Evolutionary conservation across 35 echinoderm and acorn worm genomes (phyloP).

Genomic region (Apostichopus parvimensis): DNA sequence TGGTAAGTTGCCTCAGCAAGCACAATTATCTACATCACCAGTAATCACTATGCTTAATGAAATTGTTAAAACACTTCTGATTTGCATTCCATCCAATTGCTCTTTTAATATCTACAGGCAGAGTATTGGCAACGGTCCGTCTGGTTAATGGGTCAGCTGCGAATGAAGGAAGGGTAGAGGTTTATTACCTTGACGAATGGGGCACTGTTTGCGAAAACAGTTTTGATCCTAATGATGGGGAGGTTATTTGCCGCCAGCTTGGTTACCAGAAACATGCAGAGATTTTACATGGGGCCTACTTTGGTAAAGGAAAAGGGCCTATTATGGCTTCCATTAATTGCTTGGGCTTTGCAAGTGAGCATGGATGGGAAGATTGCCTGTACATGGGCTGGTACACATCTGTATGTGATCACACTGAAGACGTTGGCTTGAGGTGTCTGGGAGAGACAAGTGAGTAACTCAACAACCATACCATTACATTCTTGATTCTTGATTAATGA

Average conservation of each 20-base stretch:
- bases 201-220: not conserved
- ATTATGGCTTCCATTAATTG: not conserved
- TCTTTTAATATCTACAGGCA: not conserved
- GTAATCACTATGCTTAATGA: not conserved
- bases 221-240: not conserved
- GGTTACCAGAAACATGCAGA: not conserved
- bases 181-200: not conserved
- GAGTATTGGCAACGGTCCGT: not conserved
- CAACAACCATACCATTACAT: not conserved
- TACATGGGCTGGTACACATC: not conserved
- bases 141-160: not conserved
- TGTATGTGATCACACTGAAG: not conserved
- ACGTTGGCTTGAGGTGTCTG: not conserved
- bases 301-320: not conserved
- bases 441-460: not conserved
- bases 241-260: slow-evolving; percentile 13
- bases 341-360: not conserved
- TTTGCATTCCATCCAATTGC: too few species aligned
- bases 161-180: not conserved
- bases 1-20: not conserved
- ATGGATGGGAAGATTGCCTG: not conserved
- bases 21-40: not conserved
- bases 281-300: not conserved
- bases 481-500: too few species aligned
- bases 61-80: too few species aligned